Percentiles rank a stretch among this genome's conserved stretches.
Conservation (phyloP, 2,888 invertebrate genomes). For the Stictocephala bisonia region DNA sequence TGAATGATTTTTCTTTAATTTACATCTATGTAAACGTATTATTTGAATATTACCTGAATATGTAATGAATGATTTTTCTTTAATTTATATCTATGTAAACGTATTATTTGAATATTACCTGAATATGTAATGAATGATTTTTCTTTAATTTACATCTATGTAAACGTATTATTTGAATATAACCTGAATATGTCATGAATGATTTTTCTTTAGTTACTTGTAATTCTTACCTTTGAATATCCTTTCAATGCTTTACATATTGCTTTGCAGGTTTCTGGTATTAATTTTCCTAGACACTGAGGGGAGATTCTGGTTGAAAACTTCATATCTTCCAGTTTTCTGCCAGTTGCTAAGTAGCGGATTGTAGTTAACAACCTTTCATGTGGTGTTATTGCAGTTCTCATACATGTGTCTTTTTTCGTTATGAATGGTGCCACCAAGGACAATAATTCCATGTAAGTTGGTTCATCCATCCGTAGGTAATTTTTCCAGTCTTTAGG, state of each 20-base stretch:
- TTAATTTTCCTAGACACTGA: constrained; percentile 12
- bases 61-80: neutral
- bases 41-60: neutral
- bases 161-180: neutral
- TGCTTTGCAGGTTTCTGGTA: constrained; percentile 12
- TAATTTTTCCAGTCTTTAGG: too few species aligned
- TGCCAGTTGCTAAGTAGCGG: neutral
- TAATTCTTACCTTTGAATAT: constrained; percentile 1
- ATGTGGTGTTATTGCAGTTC: neutral
- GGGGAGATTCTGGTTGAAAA: constrained; percentile 11
- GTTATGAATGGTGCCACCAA: neutral
- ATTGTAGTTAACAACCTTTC: neutral
- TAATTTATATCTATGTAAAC: neutral
- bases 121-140: neutral
- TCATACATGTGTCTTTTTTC: neutral
- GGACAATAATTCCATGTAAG: neutral
- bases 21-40: too few species aligned
- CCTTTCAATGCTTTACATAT: constrained; percentile 2
- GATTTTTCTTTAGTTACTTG: neutral
- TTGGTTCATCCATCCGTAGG: too few species aligned
- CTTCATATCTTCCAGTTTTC: neutral
- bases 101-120: neutral
- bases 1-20: too few species aligned
- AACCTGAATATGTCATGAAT: neutral
- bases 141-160: too few species aligned